Conservation (phyloP, 2,797 vertebrate species). For the Odontamblyopus rebecca region DNA sequence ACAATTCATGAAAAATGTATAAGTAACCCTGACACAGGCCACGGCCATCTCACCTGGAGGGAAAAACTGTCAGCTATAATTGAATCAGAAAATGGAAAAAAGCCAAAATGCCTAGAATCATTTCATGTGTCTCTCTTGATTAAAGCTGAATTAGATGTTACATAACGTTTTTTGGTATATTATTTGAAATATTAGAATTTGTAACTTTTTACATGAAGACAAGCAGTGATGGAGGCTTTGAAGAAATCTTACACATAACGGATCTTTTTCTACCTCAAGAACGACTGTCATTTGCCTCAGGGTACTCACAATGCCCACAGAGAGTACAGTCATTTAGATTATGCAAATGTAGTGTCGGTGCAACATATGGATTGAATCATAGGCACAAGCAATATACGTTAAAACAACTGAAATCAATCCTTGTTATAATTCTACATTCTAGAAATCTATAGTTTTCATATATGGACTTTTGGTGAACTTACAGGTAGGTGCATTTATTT, state of each 20-base stretch:
- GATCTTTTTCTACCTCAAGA: background rate
- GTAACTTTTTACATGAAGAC: background rate
- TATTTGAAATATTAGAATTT: background rate
- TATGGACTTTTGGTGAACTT: background rate
- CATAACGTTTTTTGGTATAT: too few species aligned
- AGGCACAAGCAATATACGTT: background rate
- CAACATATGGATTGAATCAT: background rate
- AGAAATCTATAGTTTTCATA: background rate
- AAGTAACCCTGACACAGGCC: conserved; percentile 1
- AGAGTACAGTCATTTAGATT: background rate
- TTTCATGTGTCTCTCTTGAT: background rate
- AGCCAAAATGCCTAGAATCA: background rate
- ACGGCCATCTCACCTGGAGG: conserved; percentile 8
- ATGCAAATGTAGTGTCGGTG: background rate
- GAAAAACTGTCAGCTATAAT: background rate
- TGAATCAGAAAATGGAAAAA: background rate
- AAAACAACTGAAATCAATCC: background rate
- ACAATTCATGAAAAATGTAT: conserved; percentile 13
- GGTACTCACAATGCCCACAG: background rate
- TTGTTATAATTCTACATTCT: background rate
- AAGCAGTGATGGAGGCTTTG: background rate
- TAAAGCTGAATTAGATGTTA: too few species aligned
- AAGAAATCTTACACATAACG: background rate
- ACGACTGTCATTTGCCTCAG: background rate
- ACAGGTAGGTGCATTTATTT: too few species aligned